phyloP scores from a whole-genome alignment of 1,140 invertebrate species.

The Drosophila athabasca region DNA sequence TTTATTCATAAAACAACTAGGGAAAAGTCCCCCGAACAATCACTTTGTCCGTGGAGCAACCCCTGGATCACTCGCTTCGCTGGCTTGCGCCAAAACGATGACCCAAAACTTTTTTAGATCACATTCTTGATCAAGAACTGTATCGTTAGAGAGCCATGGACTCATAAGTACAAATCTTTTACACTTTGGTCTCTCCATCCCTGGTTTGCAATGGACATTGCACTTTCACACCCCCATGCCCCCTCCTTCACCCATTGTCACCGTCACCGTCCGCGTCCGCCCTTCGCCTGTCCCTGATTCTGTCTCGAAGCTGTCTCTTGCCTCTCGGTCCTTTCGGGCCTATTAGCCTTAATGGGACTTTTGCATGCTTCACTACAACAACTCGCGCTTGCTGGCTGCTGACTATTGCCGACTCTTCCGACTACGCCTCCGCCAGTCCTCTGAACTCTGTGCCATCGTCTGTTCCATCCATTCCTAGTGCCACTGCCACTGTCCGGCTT shows the following conservation, averaged over 20 bases:
- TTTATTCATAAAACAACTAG: too few species aligned
- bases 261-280: neutral
- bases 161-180: neutral
- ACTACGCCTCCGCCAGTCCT: constrained; percentile 18
- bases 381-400: constrained; percentile 44
- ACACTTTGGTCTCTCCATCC: neutral
- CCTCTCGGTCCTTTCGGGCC: constrained; percentile 60
- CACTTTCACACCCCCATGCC: too few species aligned
- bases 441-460: too few species aligned
- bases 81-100: too few species aligned
- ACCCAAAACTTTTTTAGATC: too few species aligned
- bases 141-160: neutral
- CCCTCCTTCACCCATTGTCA: constrained; percentile 3
- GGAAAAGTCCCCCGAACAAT: too few species aligned
- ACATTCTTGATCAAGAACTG: too few species aligned
- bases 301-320: constrained; percentile 42
- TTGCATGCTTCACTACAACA: constrained; percentile 70
- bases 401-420: constrained; percentile 33
- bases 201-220: constrained; percentile 20
- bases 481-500: neutral
- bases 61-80: too few species aligned
- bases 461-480: neutral
- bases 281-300: constrained; percentile 8
- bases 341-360: constrained; percentile 75
- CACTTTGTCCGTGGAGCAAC: too few species aligned